Percentiles rank a stretch among this genome's conserved stretches.
Conservation (phyloP, 1,140 invertebrate species). For the Ylistrum balloti region DNA sequence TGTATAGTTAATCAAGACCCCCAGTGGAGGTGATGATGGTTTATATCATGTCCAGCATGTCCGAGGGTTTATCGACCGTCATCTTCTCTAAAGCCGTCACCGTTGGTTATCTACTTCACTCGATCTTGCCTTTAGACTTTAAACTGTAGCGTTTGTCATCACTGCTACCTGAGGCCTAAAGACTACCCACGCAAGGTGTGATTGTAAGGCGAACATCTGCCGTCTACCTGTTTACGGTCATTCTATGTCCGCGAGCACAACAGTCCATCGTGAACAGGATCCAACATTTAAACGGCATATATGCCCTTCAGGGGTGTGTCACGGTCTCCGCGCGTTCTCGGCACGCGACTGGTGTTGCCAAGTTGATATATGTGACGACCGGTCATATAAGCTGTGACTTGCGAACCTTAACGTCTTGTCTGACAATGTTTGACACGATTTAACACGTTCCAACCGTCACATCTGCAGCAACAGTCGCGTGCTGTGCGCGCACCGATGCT, state of each 20-base stretch:
- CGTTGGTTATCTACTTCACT: conserved; percentile 17
- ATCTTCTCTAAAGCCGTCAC: conserved; percentile 35
- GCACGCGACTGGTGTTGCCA: conserved; percentile 30
- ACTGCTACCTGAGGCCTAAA: not conserved
- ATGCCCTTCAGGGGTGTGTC: conserved; percentile 30
- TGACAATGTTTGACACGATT: not conserved
- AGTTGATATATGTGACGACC: conserved; percentile 33
- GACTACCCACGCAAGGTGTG: not conserved
- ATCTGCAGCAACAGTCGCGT: not conserved
- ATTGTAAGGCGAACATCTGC: conserved; percentile 8
- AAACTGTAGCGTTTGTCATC: conserved; percentile 26
- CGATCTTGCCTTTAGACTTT: conserved; percentile 23
- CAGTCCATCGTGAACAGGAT: conserved; percentile 24
- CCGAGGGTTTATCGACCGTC: not conserved
- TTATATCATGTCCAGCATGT: conserved; percentile 28
- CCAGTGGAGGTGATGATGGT: conserved; percentile 32
- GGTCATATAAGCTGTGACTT: conserved; percentile 10
- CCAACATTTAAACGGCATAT: not conserved
- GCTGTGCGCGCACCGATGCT: conserved; percentile 3
- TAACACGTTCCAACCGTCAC: not conserved
- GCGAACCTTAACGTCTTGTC: conserved; percentile 25
- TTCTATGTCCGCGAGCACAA: not conserved
- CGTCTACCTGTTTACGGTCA: conserved; percentile 14
- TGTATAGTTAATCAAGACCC: conserved; percentile 17
- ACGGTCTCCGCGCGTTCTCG: conserved; percentile 9